These are phyloP conservation scores for Pyrocoelia pectoralis DNA, from an alignment of 2,888 invertebrate species.

Conservation along the genomic window DNA sequence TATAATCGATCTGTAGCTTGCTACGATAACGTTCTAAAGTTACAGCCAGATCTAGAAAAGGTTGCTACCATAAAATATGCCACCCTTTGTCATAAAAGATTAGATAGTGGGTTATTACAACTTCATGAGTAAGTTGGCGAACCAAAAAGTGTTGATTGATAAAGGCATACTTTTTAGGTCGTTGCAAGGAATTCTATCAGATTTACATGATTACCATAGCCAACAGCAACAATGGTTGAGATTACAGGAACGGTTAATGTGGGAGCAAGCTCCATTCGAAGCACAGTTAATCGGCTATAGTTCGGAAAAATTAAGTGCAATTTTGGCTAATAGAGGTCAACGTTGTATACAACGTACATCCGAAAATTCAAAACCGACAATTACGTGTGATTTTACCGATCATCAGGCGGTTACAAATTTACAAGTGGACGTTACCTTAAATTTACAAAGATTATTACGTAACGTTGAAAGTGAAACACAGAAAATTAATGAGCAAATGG, in stretches of 20 bases:
- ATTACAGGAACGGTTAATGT: constrained; percentile 66
- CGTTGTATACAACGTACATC: constrained; percentile 57
- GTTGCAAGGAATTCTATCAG: constrained; percentile 68
- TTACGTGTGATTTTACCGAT: constrained; percentile 57
- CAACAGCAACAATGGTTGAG: constrained; percentile 69
- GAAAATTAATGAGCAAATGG: constrained; percentile 60
- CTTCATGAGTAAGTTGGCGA: constrained; percentile 69
- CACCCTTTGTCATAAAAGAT: constrained; percentile 72
- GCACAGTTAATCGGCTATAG: constrained; percentile 54
- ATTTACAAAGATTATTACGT: constrained; percentile 60
- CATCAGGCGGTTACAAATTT: constrained; percentile 57
- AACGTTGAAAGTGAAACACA: constrained; percentile 63
- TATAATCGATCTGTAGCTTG: constrained; percentile 75
- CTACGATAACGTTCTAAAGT: constrained; percentile 71
- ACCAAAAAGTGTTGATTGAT: not conserved
- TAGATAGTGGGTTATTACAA: constrained; percentile 68
- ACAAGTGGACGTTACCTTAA: constrained; percentile 59
- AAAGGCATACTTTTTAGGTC: constrained; percentile 57
- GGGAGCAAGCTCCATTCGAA: constrained; percentile 63
- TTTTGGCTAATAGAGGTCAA: constrained; percentile 53
- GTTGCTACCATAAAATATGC: constrained; percentile 70
- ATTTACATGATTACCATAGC: constrained; percentile 69
- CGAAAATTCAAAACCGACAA: constrained; percentile 53
- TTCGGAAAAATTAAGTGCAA: constrained; percentile 50
- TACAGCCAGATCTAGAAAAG: constrained; percentile 69